Percentiles rank a stretch among this genome's conserved stretches.
These are phyloP conservation scores for Nothobranchius furzeri DNA, from an alignment of 2,113 vertebrate genomes.

Conservation along the genomic window DNA sequence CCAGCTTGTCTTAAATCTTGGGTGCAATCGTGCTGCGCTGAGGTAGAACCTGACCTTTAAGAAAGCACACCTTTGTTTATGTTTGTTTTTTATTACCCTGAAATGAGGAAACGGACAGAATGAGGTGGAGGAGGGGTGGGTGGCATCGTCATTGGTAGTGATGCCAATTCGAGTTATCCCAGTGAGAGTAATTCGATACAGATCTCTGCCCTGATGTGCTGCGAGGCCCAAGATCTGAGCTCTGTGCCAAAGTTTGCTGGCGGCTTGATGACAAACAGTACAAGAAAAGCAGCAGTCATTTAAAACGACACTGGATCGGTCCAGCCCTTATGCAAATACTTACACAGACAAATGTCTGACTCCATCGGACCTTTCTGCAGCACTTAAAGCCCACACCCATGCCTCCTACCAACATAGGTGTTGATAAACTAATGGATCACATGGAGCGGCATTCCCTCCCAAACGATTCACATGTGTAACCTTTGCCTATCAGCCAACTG, in stretches of 20 bases:
- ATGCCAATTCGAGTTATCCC: conserved; percentile 18
- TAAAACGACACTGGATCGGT: conserved; percentile 37
- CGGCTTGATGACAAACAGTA: conserved; percentile 50
- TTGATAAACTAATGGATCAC: conserved; percentile 2
- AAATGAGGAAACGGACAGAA: neutral
- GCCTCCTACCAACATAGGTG: conserved; percentile 19
- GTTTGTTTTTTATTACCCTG: neutral
- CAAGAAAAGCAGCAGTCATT: conserved; percentile 50
- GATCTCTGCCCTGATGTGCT: conserved; percentile 29
- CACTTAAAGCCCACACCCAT: conserved; percentile 24
- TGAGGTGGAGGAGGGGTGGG: neutral
- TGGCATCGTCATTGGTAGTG: conserved; percentile 14
- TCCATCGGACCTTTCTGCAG: conserved; percentile 31
- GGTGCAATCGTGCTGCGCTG: neutral
- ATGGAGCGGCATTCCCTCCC: neutral
- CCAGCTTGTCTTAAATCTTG: neutral
- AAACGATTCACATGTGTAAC: conserved; percentile 27
- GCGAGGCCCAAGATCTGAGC: conserved; percentile 35
- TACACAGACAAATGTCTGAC: conserved; percentile 27
- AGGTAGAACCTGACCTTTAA: conserved; percentile 7
- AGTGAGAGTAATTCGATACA: conserved; percentile 42
- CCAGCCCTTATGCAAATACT: conserved; percentile 36
- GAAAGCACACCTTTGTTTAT: neutral
- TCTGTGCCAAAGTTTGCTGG: conserved; percentile 32
- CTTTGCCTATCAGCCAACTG: conserved; percentile 26